Base-by-base conservation (phyloP, 2,888 invertebrate genomes). In the Mythimna albipuncta region DNA sequence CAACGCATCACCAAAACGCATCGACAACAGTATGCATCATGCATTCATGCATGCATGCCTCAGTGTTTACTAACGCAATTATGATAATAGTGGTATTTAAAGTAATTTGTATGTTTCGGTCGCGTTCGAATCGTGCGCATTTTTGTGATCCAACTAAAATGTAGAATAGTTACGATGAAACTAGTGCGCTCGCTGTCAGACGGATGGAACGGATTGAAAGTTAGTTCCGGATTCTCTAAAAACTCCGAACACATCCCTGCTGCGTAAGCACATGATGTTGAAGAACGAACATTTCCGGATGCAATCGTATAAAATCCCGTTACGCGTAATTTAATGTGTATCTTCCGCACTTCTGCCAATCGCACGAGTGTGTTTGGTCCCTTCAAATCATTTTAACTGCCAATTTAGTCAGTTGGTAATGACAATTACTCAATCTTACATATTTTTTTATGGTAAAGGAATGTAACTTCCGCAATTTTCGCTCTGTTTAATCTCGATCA, bases 401-500 rank as follows among this genome's bases (percentile, higher is more conserved):
- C 69, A 67, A 70, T 62, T 69, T 44, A 41, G 21, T 2, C 10
- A 44, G 59, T 79, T 66, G 38, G 50, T 59, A 64, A 59, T 59
- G 35, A 71, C 57, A 63, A 61, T 66, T 59, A 72, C 38, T 75
- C 58, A 79, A 67, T 85, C 38, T 76, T 73, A 66, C 64, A 74
- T 70, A 70, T 52, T 64, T 82, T 79, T 77, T 64, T 58, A 64
- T 65, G 62, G 44, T 55, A 75, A 58, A 69, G 38, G 73, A 72
- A 70, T 79, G 62, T 70, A 70, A 69, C 75, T 85, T 85, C 83
- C 84, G 77, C 79, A 75, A 72, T 81, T 81, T 79, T 81, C 69
- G 75, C 77, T 83, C 70, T 83, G 73, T 72, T 85, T 77, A 79
- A 85, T 72, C 57, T 76, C 75, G 75, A 83, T 80, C 82, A 76